Percentiles rank a stretch among this genome's conserved stretches.
Evolutionary conservation across 2,888 invertebrate genomes (phyloP).

Genomic region (Gasteruption jaculator): DNA sequence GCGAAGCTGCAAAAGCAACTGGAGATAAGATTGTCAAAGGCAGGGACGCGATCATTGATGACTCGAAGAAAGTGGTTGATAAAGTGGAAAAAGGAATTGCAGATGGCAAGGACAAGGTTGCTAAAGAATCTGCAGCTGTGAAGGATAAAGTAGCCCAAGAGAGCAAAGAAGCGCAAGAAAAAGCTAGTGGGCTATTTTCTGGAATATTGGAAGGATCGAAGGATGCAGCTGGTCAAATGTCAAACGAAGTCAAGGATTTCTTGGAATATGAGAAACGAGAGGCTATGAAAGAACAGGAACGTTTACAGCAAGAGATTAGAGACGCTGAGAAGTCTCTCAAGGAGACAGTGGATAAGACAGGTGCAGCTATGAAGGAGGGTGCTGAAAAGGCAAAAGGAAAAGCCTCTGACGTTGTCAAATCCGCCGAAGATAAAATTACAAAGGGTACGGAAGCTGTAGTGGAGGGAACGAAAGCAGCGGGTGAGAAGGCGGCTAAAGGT

Average conservation of each 20-base stretch:
- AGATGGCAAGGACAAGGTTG: conserved; percentile 17
- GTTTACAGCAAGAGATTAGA: conserved; percentile 26
- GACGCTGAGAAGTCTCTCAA: conserved; percentile 23
- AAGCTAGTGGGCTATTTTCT: conserved; percentile 20
- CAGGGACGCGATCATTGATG: too few relatives aligned
- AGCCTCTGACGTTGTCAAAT: conserved; percentile 17
- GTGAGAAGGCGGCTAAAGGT: background rate
- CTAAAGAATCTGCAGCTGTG: conserved; percentile 11
- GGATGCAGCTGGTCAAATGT: conserved; percentile 51
- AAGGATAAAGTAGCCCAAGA: conserved; percentile 20
- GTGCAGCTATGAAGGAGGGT: conserved; percentile 13
- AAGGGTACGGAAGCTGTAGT: conserved; percentile 50
- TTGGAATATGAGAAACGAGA: too few relatives aligned
- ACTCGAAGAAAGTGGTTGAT: too few relatives aligned
- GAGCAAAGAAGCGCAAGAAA: conserved; percentile 26
- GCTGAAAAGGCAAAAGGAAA: conserved; percentile 16
- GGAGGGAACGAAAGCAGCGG: conserved; percentile 49
- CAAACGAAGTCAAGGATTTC: conserved; percentile 26
- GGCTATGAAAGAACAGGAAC: conserved; percentile 26
- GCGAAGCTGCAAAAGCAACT: conserved; percentile 17
- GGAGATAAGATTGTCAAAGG: conserved; percentile 18
- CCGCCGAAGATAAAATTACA: conserved; percentile 19
- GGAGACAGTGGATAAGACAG: conserved; percentile 12
- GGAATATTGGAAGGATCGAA: conserved; percentile 30
- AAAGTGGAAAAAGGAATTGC: conserved; percentile 19